Evolutionary conservation across 1,140 invertebrate genomes (phyloP), one percentile per base, ranked within the genome.

Genomic region (Anoplophora glabripennis): DNA sequence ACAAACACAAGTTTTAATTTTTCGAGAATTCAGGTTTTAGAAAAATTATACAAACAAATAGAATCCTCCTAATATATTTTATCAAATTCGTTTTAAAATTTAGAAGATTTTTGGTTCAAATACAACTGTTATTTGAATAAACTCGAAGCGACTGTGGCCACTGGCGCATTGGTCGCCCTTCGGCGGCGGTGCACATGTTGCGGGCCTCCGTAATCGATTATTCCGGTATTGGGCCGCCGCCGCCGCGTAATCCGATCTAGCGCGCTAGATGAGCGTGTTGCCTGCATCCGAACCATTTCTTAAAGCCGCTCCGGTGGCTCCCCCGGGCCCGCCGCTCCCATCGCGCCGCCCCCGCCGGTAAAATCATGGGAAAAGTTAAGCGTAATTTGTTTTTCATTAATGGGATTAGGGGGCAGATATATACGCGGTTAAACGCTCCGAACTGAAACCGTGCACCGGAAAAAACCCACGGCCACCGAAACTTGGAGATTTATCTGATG

Each of bases 371-470:
- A 33, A 48, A 48, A 48, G 17, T 48, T 48, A 28, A 18, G n/a
- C 17, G 46, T 18, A 48, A 48, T 48, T 48, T 48, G 46, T 48
- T 33, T 48, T 48, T 48, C 46, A 48, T 48, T 48, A 48, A 48
- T 48, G 46, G 46, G 28, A 48, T 48, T 48, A 48, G 17, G 46
- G 21, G 46, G 34, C 12, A 48, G 12, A 48, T 18, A 48, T n/a
- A 48, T 37, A 9, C 8, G 36, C 8, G 36, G n/a, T n/a, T n/a
- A 37, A n/a, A n/a, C n/a, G 36, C 36, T 37, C 36, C 36, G n/a
- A 37, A 37, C 36, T 37, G 8, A 37, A n/a, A 9, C 36, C 36
- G 8, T n/a, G n/a, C n/a, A 37, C 36, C 36, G 8, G 36, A 1
- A 37, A n/a, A 37, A 37, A 37, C n/a, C n/a, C n/a, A n/a, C n/a